phyloP scores from a whole-genome alignment of 2,888 invertebrate genomes.

The Gryllus longicercus region DNA sequence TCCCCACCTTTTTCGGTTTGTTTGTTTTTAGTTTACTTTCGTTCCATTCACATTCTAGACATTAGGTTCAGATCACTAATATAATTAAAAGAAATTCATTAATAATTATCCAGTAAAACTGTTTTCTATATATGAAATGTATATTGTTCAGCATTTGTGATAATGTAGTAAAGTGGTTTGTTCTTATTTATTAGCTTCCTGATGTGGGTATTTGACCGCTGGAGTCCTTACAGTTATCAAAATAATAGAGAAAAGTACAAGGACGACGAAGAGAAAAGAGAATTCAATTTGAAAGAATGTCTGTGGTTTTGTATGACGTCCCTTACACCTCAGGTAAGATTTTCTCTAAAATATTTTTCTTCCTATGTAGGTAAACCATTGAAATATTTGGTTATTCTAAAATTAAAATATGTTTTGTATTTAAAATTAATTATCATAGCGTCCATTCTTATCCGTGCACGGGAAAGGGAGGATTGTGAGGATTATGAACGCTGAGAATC shows the following conservation, averaged over 20 bases:
- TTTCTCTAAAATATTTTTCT: not conserved
- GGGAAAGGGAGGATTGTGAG: too few species aligned
- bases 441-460: too few species aligned
- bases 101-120: too few species aligned
- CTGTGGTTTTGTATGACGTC: slow-evolving; percentile 99
- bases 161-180: too few species aligned
- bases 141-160: too few species aligned
- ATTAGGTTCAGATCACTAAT: too few species aligned
- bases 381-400: not conserved
- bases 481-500: not conserved
- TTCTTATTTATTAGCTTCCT: slow-evolving; percentile 61
- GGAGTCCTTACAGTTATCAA: slow-evolving; percentile 95
- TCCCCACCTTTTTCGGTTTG: too few species aligned
- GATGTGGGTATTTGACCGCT: slow-evolving; percentile 95
- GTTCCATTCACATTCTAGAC: too few species aligned
- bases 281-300: slow-evolving; percentile 93
- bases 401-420: not conserved
- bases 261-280: slow-evolving; percentile 88
- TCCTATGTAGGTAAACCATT: not conserved
- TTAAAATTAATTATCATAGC: not conserved
- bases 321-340: slow-evolving; percentile 72
- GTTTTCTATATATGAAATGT: too few species aligned
- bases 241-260: slow-evolving; percentile 91
- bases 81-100: too few species aligned
- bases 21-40: too few species aligned